These are phyloP conservation scores for Lasioglossum marginatum DNA, from an alignment of 2,888 invertebrate genomes.

Conservation along the genomic window DNA sequence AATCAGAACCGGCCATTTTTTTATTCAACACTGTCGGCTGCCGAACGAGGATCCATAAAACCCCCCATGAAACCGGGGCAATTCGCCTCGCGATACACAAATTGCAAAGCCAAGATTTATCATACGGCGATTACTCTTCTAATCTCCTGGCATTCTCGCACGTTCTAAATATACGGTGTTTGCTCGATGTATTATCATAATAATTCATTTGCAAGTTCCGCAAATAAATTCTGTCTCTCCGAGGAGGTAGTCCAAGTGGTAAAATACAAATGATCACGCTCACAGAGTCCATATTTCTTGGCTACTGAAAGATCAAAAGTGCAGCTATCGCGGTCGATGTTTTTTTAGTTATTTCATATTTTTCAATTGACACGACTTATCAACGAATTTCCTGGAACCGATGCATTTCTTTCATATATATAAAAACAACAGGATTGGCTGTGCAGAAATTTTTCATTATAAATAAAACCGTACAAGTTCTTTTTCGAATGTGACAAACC, in stretches of 20 bases:
- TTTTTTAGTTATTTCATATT: no score
- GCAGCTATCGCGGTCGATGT: no score
- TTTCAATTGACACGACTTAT: no score
- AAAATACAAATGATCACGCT: background rate
- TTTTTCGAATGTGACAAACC: background rate
- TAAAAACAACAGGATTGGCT: background rate
- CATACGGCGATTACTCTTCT: background rate
- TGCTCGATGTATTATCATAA: background rate
- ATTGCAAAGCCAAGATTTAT: background rate
- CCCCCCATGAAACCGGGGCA: background rate
- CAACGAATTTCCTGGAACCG: no score
- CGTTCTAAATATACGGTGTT: background rate
- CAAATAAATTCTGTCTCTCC: background rate
- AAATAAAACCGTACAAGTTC: background rate
- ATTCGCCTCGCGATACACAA: background rate
- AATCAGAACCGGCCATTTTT: background rate
- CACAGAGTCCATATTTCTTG: no score
- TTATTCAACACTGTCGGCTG: background rate
- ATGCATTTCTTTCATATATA: no score
- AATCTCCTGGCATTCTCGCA: background rate
- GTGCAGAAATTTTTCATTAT: background rate
- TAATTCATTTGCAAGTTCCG: background rate
- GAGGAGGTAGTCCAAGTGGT: background rate
- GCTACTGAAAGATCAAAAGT: no score
- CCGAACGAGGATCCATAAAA: background rate